Base-by-base conservation (phyloP, 2,113 vertebrate genomes). In the Ondatra zibethicus region DNA sequence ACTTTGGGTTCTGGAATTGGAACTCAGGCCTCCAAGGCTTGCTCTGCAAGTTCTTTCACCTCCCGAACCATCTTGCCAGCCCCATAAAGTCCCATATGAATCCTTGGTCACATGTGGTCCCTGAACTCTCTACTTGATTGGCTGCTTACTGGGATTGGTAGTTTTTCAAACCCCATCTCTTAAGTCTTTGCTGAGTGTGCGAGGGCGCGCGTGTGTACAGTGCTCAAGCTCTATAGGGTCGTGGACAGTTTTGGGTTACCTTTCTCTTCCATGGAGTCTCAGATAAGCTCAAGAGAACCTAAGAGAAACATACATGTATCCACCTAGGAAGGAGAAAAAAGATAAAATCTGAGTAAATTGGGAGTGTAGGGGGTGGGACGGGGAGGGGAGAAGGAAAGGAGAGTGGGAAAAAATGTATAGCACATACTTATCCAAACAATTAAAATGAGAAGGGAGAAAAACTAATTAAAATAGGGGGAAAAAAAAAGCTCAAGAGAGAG, bases 151-250 rank as follows among this genome's bases (percentile, higher is more conserved):
- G 73, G 65, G 8, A 45, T 1, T 88, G 73, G 31, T 36, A 12
- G 19, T 76, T 87, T 52, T 39, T 63, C 55, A 68, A 76, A 42
- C 21, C 66, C 36, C 70, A 23, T 80, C 31, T 92, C 39, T 31
- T 29, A 25, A 14, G 23, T 23, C 65, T 91, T 65, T 78, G 31
- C 58, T 7, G 33, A 70, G 29, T 5, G 29, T 14, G 31, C 5
- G 5, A 2, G 31, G 0, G 2, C 8, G 7, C 8, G 23, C 7
- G 4, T 7, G 61, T 29, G 65, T 11, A 31, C 29, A 63, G 61
- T 63, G 61, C 61, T 63, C 29, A 52, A 66, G 81, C 55, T 58
- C 55, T 19, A 58, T 58, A 58, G 29, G 31, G 31, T 0, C 9
- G 5, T n/a, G 31, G 19, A 73, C 45, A 73, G 2, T 42, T 85